A percentile compares a stretch with the other conserved stretches of the same genome.
Evolutionary conservation across 2,888 invertebrate species (phyloP).

Genomic region (Dryadula phaetusa): DNA sequence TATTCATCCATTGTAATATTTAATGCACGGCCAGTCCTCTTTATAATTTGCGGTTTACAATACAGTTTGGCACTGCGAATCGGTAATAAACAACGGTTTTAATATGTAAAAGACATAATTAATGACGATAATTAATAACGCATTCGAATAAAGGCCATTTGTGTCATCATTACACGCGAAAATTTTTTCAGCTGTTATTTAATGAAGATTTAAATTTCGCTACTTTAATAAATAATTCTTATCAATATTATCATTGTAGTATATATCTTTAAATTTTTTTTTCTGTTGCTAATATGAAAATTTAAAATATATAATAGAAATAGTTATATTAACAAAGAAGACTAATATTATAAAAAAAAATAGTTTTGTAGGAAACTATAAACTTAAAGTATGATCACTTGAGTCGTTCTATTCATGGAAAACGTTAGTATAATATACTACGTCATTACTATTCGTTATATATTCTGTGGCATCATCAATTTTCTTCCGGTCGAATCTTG

Average conservation of each 20-base stretch:
- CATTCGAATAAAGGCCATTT: slow-evolving; percentile 16
- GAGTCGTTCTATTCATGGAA: slow-evolving; percentile 3
- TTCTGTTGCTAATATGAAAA: too few relatives aligned
- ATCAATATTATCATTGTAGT: too few relatives aligned
- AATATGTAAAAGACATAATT: slow-evolving; percentile 17
- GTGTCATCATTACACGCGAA: slow-evolving; percentile 19
- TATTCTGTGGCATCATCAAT: slow-evolving; percentile 48
- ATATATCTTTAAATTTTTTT: too few relatives aligned
- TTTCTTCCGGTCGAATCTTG: slow-evolving; percentile 65
- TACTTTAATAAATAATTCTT: too few relatives aligned
- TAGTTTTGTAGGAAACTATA: too few relatives aligned
- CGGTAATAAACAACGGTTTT: slow-evolving; percentile 18
- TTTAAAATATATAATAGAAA: too few relatives aligned
- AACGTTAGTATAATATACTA: neutral
- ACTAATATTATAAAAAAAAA: too few relatives aligned
- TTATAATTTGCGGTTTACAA: slow-evolving; percentile 32
- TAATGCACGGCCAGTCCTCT: neutral
- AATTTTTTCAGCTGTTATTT: neutral
- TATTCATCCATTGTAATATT: neutral
- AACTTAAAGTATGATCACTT: neutral
- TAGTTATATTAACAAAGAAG: too few relatives aligned
- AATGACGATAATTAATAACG: slow-evolving; percentile 19
- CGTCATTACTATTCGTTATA: slow-evolving; percentile 41
- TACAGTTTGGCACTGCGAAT: slow-evolving; percentile 23
- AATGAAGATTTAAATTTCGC: too few relatives aligned